Percentiles rank a stretch among this genome's conserved stretches.
Evolutionary conservation across 2,888 invertebrate genomes (phyloP).

Genomic region (Melipona bicolor): DNA sequence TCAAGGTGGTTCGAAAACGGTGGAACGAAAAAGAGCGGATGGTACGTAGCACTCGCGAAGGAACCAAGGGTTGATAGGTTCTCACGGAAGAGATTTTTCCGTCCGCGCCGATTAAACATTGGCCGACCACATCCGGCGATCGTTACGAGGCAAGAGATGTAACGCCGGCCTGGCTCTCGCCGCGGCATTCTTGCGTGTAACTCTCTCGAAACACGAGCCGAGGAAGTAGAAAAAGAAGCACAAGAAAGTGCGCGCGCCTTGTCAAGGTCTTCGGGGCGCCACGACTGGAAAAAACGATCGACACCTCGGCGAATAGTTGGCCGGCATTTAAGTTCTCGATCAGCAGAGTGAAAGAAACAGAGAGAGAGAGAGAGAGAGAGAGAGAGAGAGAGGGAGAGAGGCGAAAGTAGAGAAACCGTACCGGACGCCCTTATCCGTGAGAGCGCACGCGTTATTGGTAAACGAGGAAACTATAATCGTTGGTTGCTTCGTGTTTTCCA

Average conservation of each 20-base stretch:
- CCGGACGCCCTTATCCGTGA: conserved; percentile 38
- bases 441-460: conserved; percentile 29
- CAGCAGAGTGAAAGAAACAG: background rate
- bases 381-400: background rate
- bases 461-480: conserved; percentile 41
- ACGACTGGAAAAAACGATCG: conserved; percentile 67
- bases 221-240: conserved; percentile 60
- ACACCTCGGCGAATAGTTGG: conserved; percentile 52
- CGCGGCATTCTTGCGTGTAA: conserved; percentile 80
- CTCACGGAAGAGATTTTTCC: conserved; percentile 84
- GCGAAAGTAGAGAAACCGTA: background rate
- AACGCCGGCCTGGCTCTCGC: conserved; percentile 60
- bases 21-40: background rate
- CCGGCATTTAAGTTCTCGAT: conserved; percentile 34
- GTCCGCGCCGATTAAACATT: conserved; percentile 79
- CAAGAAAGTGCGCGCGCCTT: conserved; percentile 73
- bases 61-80: conserved; percentile 37
- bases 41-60: background rate
- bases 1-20: background rate
- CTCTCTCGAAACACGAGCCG: conserved; percentile 71
- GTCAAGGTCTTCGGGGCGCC: conserved; percentile 78
- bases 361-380: background rate
- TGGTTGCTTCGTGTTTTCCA: conserved; percentile 22
- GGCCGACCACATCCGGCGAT: conserved; percentile 83
- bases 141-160: conserved; percentile 76